These are phyloP conservation scores for Acleris sparsana DNA, from an alignment of 2,888 invertebrate genomes.

Conservation along the genomic window DNA sequence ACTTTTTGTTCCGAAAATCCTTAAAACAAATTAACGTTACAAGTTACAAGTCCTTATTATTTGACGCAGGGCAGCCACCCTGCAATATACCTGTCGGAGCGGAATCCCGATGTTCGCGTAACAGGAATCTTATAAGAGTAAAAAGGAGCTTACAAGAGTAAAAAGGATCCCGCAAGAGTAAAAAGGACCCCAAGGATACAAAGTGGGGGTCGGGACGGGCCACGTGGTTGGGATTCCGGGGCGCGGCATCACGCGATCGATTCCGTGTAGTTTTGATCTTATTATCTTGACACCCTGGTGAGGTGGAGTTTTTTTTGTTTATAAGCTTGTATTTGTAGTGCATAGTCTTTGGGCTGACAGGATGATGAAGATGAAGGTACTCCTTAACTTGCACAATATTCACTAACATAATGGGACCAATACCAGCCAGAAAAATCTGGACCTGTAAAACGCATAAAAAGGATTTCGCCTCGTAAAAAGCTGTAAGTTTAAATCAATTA, in stretches of 20 bases:
- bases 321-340: too few species aligned
- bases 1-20: constrained; percentile 3
- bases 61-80: constrained; percentile 18
- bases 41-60: neutral
- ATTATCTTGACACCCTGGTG: neutral
- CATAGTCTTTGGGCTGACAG: too few species aligned
- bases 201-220: neutral
- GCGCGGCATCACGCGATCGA: neutral
- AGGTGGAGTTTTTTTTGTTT: too few species aligned
- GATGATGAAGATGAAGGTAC: too few species aligned
- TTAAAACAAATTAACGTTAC: constrained; percentile 8
- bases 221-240: neutral
- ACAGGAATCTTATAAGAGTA: neutral
- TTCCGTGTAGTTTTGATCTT: neutral
- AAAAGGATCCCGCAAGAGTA: neutral
- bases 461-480: too few species aligned
- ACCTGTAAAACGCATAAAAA: too few species aligned
- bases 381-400: too few species aligned
- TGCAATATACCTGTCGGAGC: constrained; percentile 11
- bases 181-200: neutral
- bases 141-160: neutral
- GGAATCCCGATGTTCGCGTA: constrained; percentile 1
- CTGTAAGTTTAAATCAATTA: too few species aligned
- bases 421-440: too few species aligned
- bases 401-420: too few species aligned